Evolutionary conservation across 2,888 invertebrate genomes (phyloP), one percentile per base, ranked within the genome.

Genomic region (Danaus chrysippus): DNA sequence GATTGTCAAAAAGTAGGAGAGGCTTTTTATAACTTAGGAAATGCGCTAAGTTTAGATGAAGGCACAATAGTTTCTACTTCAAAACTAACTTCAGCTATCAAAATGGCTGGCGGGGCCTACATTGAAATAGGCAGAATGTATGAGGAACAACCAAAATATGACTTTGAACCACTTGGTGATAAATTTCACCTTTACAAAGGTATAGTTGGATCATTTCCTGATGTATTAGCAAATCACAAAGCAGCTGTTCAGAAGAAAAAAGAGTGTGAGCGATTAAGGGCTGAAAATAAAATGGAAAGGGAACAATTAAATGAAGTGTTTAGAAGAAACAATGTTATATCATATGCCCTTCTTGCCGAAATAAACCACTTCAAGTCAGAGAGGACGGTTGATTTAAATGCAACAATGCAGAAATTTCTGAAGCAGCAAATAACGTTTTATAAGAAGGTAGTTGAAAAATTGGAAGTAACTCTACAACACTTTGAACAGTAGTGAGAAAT

Each of bases 101-200:
- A 96, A 75, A 93, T 94, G 79, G 96, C 98, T 1, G 98, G 98
- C 10, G 96, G 96, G 53, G 95, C 96, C 1, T 98, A 97, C 82
- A 96, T 96, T 74, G 94, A 95, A 63, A 97, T 99, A 69, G 98
- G 97, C 0, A 94, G 94, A 77, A 91, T 98, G 81, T 97, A 95
- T 83, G 97, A 97, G 70, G 97, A 98, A 62, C 98, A 98, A 81
- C 95, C 97, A 0, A 96, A 95, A 79, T 92, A 93, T 61, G 98
- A 98, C 83, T 97, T 96, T 95, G 96, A 97, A 73, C 97, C 97
- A 1, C 92, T 99, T 41, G 94, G 95, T 54, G 98, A 99, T 83
- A 95, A 96, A 72, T 92, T 99, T 69, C 97, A 97, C 79, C 95
- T 99, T 72, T 99, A 99, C 89, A 96, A 97, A 83, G 99, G 99